Base-by-base conservation (phyloP, 2,888 invertebrate species). In the Drosophila meridiana region DNA sequence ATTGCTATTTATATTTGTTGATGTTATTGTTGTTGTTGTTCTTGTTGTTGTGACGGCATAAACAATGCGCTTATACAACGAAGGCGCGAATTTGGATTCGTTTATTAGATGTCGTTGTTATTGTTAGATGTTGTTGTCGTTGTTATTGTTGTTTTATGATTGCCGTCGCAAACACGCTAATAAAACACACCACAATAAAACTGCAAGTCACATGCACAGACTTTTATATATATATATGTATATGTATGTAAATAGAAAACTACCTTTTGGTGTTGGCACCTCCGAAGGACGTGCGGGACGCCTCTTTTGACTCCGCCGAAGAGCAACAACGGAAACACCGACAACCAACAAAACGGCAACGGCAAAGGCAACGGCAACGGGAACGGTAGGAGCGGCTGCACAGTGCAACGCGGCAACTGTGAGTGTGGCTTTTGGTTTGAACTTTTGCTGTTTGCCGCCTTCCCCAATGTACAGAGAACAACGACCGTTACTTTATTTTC, bases 231-330 rank as follows among this genome's bases (percentile, higher is more conserved):
- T 20, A 32, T 53, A 43, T 42, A 68, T 55, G 48, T 36, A 64
- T 48, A 42, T 47, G 53, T 42, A 73, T 78, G 73, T 77, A 77
- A 77, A 78, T 69, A 73, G 47, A 76, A 76, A 56, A 76, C 69
- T 88, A 88, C 89, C 83, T 83, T 83, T 86, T 76, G 65, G 50
- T 69, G 59, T 60, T 80, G 55, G 76, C 83, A 71, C 79, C 76
- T 80, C 65, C 80, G 53, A 69, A 57, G 73, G 80, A 80, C 76
- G 76, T 68, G 82, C 57, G 76, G 64, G 61, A 32, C 74, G 67
- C 53, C 68, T 57, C 47, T 65, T 40, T 40, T 43, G 48, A 63
- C 59, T 71, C 56, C 48, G 32, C 50, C 45, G 70, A 38, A 58
- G 62, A 62, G 48, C 52, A 69, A 78, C 69, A 70, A 70, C 67